These are phyloP conservation scores for Drosophila subsilvestris DNA, from an alignment of 2,888 invertebrate species.

Conservation along the genomic window DNA sequence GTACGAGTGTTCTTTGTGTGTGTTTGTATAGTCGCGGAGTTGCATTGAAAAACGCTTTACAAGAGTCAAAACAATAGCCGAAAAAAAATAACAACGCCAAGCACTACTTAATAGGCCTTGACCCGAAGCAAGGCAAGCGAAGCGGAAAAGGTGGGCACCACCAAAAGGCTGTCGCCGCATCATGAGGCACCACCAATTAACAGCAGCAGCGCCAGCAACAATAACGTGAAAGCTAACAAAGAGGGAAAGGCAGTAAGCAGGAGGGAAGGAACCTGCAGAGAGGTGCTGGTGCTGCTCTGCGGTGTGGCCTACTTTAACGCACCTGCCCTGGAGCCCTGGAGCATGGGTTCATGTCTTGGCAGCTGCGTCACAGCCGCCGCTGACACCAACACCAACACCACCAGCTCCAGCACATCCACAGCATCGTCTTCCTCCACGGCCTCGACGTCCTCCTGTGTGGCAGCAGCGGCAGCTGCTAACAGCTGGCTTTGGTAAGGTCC, in stretches of 20 bases:
- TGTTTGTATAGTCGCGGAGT: constrained; percentile 56
- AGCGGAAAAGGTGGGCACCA: too few relatives aligned
- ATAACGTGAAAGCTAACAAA: constrained; percentile 30
- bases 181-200: constrained; percentile 40
- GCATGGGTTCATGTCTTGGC: constrained; percentile 74
- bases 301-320: constrained; percentile 39
- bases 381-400: constrained; percentile 25
- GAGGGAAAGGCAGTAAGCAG: constrained; percentile 5
- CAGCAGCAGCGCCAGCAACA: constrained; percentile 27
- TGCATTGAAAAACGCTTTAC: constrained; percentile 50
- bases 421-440: constrained; percentile 34
- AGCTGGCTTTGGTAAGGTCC: constrained; percentile 67
- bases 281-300: neutral
- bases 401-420: constrained; percentile 51
- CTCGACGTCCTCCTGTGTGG: constrained; percentile 56
- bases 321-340: constrained; percentile 33
- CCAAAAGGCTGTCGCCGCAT: constrained; percentile 14
- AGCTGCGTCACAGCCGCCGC: constrained; percentile 55
- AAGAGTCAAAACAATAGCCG: constrained; percentile 40
- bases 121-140: constrained; percentile 60
- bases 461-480: constrained; percentile 27
- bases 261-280: constrained; percentile 4
- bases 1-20: neutral
- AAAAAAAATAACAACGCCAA: constrained; percentile 19
- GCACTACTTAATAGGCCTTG: constrained; percentile 63